Base-by-base conservation (phyloP, 2,888 invertebrate species). In the Cynaeus angustus region DNA sequence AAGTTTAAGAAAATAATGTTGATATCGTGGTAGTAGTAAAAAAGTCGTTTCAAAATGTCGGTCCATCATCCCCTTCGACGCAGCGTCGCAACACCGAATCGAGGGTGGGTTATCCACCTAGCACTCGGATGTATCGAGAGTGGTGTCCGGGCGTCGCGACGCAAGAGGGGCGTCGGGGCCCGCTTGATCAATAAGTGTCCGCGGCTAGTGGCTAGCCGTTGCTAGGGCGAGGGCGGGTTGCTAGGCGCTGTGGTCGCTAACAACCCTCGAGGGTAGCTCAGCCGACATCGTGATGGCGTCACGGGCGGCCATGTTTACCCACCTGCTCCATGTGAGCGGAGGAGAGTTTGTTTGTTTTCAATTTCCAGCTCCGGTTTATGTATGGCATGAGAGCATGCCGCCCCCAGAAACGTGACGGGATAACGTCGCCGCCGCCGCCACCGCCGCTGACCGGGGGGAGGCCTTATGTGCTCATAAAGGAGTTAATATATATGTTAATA, bases 171-270 rank as follows among this genome's bases (percentile, higher is more conserved):
- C 68, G 71, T 68, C 71, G 30, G 58, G 75, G 72, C 79, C 77
- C 77, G 79, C 81, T 83, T 85, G 85, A 86, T 86, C 85, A 86
- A 86, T 86, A 86, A 85, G 84, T 85, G 85, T 86, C 86, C 85
- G 85, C 84, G 86, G 86, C 86, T 86, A 86, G 86, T 86, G 86
- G 86, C 86, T 85, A 86, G 86, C 85, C 82, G 86, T 86, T 86
- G 86, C 86, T 85, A 86, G 85, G 86, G 85, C 83, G 85, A 84
- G 85, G 85, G 85, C 83, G 85, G 82, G 86, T 86, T 86, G 86
- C 86, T 85, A 86, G 84, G 86, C 85, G 81, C 81, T 85, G 85
- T 86, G 86, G 86, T 85, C 86, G 86, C 86, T 86, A 85, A 86
- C 85, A 84, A 83, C 85, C 85, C 85, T 85, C 85, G 84, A 81